These are phyloP conservation scores for Cheilosia vulpina DNA, from an alignment of 2,888 invertebrate species.

Conservation along the genomic window DNA sequence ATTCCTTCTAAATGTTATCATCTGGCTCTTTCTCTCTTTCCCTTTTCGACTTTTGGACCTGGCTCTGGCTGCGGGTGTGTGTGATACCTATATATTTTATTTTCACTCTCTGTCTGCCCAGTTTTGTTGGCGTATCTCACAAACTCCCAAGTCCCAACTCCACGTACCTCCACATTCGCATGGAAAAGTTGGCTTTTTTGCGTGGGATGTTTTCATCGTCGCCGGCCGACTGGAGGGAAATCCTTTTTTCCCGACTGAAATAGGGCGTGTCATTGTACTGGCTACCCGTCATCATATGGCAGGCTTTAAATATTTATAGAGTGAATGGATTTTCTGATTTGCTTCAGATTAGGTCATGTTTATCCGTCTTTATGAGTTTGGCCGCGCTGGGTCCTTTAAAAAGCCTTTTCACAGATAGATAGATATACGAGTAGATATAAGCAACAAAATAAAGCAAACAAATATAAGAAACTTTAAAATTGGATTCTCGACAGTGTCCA, in stretches of 20 bases:
- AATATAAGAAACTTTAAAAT: slow-evolving; percentile 65
- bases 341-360: slow-evolving; percentile 75
- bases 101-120: slow-evolving; percentile 6
- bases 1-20: slow-evolving; percentile 4
- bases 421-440: neutral
- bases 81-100: neutral
- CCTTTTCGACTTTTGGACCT: neutral
- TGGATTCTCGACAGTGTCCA: slow-evolving; percentile 27
- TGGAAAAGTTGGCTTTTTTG: slow-evolving; percentile 26
- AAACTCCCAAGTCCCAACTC: neutral
- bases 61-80: neutral
- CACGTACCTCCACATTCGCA: neutral
- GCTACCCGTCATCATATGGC: slow-evolving; percentile 65
- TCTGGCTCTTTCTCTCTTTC: neutral
- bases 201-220: slow-evolving; percentile 32
- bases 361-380: slow-evolving; percentile 60
- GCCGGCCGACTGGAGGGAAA: slow-evolving; percentile 11
- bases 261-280: slow-evolving; percentile 73
- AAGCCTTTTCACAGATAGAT: neutral
- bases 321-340: slow-evolving; percentile 72
- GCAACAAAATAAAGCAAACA: slow-evolving; percentile 24
- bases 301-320: slow-evolving; percentile 73
- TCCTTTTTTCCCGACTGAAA: slow-evolving; percentile 62
- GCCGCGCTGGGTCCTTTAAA: slow-evolving; percentile 30
- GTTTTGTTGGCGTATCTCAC: neutral